Percentiles rank a stretch among this genome's conserved stretches.
Conservation (phyloP, 2,797 vertebrate species). For the Pelobates cultripes region DNA sequence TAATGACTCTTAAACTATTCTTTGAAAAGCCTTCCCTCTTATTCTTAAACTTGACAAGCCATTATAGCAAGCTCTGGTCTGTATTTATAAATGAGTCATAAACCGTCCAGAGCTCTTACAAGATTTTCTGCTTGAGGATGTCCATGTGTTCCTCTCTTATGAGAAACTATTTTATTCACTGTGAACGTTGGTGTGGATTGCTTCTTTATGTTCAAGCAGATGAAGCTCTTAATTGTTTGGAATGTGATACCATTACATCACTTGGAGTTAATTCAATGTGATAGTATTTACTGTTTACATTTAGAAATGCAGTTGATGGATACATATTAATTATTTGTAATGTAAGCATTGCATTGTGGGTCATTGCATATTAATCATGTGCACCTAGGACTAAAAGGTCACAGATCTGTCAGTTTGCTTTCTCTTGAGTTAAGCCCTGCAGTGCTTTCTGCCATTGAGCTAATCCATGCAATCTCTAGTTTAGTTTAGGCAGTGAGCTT, state of each 20-base stretch:
- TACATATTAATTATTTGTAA: conserved; percentile 12
- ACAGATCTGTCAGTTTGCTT: no score
- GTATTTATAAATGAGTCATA: conserved; percentile 62
- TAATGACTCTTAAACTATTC: neutral
- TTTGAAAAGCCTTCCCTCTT: neutral
- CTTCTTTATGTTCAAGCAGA: conserved; percentile 67
- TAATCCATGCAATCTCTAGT: no score
- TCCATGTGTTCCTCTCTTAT: conserved; percentile 26
- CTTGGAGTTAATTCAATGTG: conserved; percentile 55
- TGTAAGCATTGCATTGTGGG: conserved; percentile 7
- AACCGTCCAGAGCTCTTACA: conserved; percentile 60
- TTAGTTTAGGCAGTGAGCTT: no score
- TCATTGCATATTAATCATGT: no score
- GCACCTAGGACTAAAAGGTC: no score
- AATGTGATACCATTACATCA: conserved; percentile 70
- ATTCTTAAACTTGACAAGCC: neutral
- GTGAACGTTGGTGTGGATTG: conserved; percentile 54
- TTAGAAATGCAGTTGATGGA: conserved; percentile 26
- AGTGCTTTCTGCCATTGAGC: no score
- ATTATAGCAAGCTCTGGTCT: neutral
- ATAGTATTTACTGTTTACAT: conserved; percentile 31
- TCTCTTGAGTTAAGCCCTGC: no score
- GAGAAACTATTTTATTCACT: conserved; percentile 52
- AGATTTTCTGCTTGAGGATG: conserved; percentile 53
- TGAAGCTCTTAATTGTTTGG: conserved; percentile 70